Conservation (phyloP, 2,888 invertebrate species). For the Elmis aenea region DNA sequence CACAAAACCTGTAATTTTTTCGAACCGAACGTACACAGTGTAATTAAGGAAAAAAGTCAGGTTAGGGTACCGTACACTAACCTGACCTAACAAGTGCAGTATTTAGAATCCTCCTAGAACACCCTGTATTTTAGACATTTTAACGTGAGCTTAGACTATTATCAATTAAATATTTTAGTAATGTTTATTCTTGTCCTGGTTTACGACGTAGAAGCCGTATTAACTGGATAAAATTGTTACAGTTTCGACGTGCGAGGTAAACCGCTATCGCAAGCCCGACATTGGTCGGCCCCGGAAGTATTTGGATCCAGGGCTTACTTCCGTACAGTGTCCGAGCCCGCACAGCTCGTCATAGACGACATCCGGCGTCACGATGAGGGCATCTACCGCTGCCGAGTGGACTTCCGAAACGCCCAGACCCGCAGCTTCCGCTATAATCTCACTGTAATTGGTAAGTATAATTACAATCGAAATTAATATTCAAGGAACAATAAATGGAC, state of each 20-base stretch:
- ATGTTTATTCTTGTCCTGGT: too few species aligned
- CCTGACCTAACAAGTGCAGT: too few species aligned
- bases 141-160: too few species aligned
- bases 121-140: too few species aligned
- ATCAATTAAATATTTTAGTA: too few species aligned
- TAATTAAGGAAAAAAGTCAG: too few species aligned
- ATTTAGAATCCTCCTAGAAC: too few species aligned
- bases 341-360: slow-evolving; percentile 75
- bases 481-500: neutral
- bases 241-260: slow-evolving; percentile 86
- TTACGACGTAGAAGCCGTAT: too few species aligned
- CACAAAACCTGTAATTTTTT: too few species aligned
- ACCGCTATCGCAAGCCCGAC: slow-evolving; percentile 70
- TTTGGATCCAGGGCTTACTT: slow-evolving; percentile 85
- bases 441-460: slow-evolving; percentile 79
- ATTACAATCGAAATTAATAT: neutral
- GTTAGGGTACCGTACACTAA: too few species aligned
- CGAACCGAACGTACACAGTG: too few species aligned
- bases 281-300: slow-evolving; percentile 80
- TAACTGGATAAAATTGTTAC: too few species aligned
- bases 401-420: slow-evolving; percentile 86
- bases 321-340: slow-evolving; percentile 71
- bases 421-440: slow-evolving; percentile 85
- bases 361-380: slow-evolving; percentile 85
- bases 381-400: slow-evolving; percentile 83